Evolutionary conservation across 64 coral and sea anemone genomes (phyloP).

Genomic region (Pocillopora verrucosa): DNA sequence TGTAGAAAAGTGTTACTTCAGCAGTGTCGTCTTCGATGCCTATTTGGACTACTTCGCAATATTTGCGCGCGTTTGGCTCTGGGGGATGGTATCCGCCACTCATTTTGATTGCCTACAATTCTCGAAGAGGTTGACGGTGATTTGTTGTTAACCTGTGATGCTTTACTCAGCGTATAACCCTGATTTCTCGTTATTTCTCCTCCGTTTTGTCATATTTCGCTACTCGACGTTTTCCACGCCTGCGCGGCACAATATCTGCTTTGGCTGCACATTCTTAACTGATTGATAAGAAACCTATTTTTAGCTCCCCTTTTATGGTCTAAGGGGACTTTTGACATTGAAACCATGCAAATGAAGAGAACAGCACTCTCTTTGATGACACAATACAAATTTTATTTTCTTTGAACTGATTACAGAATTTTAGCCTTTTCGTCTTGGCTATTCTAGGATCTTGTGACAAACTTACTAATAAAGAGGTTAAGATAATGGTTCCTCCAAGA

Average conservation of each 20-base stretch:
- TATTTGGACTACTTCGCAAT: conserved; percentile 26
- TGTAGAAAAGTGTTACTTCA: conserved; percentile 26
- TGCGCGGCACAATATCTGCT: neutral
- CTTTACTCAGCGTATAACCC: too few species aligned
- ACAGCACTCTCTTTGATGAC: neutral
- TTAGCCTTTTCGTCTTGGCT: neutral
- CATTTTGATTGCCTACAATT: neutral
- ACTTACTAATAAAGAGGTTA: neutral
- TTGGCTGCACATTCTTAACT: neutral
- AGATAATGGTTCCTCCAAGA: neutral
- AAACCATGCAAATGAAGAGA: neutral
- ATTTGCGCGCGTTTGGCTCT: conserved; percentile 16
- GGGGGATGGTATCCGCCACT: neutral
- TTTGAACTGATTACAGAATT: neutral
- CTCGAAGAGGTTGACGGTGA: neutral
- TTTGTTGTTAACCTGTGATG: too few species aligned
- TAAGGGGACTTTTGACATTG: neutral
- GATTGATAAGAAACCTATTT: neutral
- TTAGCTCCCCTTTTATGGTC: neutral
- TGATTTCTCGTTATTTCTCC: too few species aligned
- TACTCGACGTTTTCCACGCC: neutral
- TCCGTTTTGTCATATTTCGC: neutral
- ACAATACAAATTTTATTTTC: neutral
- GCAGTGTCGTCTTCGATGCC: conserved; percentile 29
- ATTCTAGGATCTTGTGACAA: neutral